phyloP scores from a whole-genome alignment of 2,888 invertebrate species.

The Maniola hyperantus region DNA sequence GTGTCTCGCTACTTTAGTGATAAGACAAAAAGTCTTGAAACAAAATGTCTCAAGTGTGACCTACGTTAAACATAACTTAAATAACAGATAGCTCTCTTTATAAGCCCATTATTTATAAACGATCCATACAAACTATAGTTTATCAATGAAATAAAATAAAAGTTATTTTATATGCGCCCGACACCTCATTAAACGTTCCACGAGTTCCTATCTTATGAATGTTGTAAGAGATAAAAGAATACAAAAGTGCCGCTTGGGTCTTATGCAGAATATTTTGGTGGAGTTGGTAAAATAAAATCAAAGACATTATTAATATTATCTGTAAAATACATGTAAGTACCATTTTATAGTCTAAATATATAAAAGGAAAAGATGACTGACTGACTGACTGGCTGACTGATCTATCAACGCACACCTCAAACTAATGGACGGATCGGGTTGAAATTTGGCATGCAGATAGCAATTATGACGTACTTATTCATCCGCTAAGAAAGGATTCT shows the following conservation, averaged over 20 bases:
- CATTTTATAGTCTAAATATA: no score
- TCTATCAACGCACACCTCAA: no score
- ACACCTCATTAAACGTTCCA: conserved; percentile 69
- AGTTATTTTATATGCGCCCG: conserved; percentile 58
- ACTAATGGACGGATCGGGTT: no score
- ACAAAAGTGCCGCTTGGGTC: conserved; percentile 9
- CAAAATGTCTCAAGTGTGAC: background rate
- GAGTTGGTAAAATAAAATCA: background rate
- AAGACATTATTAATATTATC: no score
- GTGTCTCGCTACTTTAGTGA: no score
- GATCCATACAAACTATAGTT: conserved; percentile 41
- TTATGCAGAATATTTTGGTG: conserved; percentile 11
- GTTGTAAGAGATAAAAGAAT: conserved; percentile 15
- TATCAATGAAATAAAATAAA: conserved; percentile 44
- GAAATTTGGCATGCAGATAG: no score
- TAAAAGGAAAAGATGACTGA: no score
- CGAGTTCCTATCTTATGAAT: conserved; percentile 48
- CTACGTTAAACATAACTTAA: conserved; percentile 10
- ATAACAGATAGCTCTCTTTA: conserved; percentile 63
- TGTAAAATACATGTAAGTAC: no score
- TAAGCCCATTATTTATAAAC: conserved; percentile 60
- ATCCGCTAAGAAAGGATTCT: no score
- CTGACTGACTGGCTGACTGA: no score
- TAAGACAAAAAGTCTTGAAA: background rate
- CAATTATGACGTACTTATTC: no score